Conservation (phyloP, 2,113 vertebrate species). For the Centropristis striata region DNA sequence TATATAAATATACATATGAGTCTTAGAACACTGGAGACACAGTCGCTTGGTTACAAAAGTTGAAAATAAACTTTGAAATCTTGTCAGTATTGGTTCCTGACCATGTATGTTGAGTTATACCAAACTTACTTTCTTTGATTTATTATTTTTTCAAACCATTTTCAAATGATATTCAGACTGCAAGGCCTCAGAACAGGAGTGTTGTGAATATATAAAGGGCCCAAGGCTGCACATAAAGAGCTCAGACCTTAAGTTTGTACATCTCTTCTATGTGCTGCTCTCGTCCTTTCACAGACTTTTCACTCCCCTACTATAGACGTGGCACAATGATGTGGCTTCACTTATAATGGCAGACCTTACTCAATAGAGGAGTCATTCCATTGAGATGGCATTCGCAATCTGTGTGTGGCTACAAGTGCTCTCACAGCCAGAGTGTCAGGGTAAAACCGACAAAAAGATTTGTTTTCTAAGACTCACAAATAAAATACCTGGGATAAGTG, state of each 20-base stretch:
- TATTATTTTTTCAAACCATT: slow-evolving; percentile 27
- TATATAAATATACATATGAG: too few relatives aligned
- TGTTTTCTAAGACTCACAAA: slow-evolving; percentile 38
- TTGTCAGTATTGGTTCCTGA: not conserved
- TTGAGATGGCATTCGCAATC: slow-evolving; percentile 40
- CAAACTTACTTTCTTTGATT: slow-evolving; percentile 2
- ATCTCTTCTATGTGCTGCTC: slow-evolving; percentile 32
- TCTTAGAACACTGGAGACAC: too few relatives aligned
- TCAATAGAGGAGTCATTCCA: slow-evolving; percentile 32
- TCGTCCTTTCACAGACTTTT: slow-evolving; percentile 54
- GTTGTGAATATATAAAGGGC: slow-evolving; percentile 38
- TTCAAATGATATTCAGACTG: slow-evolving; percentile 39
- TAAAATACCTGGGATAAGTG: slow-evolving; percentile 11
- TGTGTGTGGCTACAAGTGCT: slow-evolving; percentile 24
- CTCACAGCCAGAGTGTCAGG: slow-evolving; percentile 52
- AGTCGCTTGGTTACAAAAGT: slow-evolving; percentile 10
- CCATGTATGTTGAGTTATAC: not conserved
- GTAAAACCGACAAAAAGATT: slow-evolving; percentile 49
- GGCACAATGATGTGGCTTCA: slow-evolving; percentile 52
- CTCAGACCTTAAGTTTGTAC: slow-evolving; percentile 37
- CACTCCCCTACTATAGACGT: slow-evolving; percentile 15
- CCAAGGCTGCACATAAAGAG: slow-evolving; percentile 51
- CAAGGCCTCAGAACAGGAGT: slow-evolving; percentile 18
- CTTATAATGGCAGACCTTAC: slow-evolving; percentile 40
- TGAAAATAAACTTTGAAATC: slow-evolving; percentile 30